Conservation (phyloP, 1,140 invertebrate genomes). For the Caenorhabditis brenneri region DNA sequence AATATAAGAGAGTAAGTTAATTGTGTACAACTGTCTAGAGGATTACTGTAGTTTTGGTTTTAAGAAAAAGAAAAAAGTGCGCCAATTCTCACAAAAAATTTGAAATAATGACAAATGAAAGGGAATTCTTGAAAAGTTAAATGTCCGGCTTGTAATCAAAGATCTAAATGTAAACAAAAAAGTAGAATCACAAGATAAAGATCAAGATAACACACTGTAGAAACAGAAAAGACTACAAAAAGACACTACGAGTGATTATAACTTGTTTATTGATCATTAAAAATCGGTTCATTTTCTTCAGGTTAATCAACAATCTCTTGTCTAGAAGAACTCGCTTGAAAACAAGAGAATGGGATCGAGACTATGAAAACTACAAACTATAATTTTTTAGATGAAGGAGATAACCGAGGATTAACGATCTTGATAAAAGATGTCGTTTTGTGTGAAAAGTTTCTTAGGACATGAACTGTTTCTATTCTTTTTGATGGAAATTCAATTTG, state of each 20-base stretch:
- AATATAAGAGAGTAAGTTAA: too few relatives aligned
- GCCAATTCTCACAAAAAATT: too few relatives aligned
- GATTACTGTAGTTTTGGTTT: too few relatives aligned
- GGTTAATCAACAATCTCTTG: not conserved
- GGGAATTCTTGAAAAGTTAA: not conserved
- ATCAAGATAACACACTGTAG: not conserved
- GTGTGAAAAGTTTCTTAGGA: too few relatives aligned
- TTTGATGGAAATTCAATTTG: too few relatives aligned
- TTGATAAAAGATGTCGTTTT: too few relatives aligned
- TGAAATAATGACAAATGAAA: not conserved
- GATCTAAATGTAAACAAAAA: not conserved
- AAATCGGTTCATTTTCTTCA: not conserved
- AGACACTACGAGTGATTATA: not conserved
- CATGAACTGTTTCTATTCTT: too few relatives aligned
- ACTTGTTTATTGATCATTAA: not conserved
- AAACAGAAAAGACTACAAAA: not conserved
- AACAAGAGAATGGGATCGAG: not conserved
- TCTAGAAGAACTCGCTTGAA: not conserved
- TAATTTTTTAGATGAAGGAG: not conserved
- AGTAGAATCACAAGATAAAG: slow-evolving; percentile 1
- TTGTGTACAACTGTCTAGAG: too few relatives aligned
- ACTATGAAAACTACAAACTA: not conserved
- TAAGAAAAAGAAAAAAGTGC: too few relatives aligned
- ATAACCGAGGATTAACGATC: too few relatives aligned
- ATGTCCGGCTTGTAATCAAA: not conserved